Evolutionary conservation across 2,113 vertebrate genomes (phyloP).

Genomic region (Eudyptes chrysolophus): DNA sequence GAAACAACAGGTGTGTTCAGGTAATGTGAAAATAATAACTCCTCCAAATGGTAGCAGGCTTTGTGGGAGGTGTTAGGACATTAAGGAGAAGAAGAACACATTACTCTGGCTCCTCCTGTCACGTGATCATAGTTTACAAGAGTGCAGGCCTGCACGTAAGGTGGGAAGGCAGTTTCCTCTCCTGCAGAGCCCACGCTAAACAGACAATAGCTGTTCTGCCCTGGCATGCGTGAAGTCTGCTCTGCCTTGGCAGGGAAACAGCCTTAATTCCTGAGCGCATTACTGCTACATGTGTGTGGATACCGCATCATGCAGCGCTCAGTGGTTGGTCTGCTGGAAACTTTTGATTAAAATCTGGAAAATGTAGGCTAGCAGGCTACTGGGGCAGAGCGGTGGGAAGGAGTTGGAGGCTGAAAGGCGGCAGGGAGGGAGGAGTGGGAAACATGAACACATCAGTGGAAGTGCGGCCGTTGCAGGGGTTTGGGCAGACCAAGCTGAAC

Average conservation of each 20-base stretch:
- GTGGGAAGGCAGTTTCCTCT: neutral
- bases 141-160: neutral
- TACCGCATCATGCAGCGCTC: neutral
- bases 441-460: neutral
- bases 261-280: neutral
- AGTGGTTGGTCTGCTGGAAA: neutral
- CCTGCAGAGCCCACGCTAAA: neutral
- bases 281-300: fast-evolving
- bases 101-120: neutral
- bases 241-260: neutral
- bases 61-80: neutral
- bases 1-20: neutral
- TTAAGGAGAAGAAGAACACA: neutral
- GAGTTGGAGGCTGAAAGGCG: neutral
- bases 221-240: neutral
- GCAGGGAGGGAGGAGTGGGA: neutral
- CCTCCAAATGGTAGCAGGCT: neutral
- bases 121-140: neutral
- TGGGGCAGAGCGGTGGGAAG: neutral
- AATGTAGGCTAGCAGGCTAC: neutral
- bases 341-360: neutral
- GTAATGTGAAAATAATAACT: neutral
- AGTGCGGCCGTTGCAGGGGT: fast-evolving
- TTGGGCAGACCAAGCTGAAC: neutral
- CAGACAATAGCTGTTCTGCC: neutral